Evolutionary conservation across 2,797 vertebrate genomes (phyloP).

Genomic region (Meriones psammophilus): DNA sequence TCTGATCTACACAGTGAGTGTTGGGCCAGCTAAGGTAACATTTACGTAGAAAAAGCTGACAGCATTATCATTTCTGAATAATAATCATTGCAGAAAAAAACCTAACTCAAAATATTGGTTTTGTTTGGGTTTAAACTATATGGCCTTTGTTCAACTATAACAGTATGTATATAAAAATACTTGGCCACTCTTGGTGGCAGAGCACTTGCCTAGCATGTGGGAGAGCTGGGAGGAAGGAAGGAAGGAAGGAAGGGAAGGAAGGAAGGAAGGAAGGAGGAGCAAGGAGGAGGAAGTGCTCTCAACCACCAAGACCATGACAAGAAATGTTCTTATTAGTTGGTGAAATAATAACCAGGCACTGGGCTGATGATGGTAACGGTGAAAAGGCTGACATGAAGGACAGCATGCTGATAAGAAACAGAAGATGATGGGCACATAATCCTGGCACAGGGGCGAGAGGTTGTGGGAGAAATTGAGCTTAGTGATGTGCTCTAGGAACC

Average conservation of each 20-base stretch:
- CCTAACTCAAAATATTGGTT: constrained; percentile 58
- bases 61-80: constrained; percentile 45
- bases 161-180: not conserved
- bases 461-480: not conserved
- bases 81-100: constrained; percentile 4
- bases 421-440: not conserved
- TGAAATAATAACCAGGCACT: not conserved
- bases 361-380: not conserved
- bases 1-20: not conserved
- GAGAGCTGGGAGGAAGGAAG: not conserved
- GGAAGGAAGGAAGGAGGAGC: not conserved
- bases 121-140: constrained; percentile 50
- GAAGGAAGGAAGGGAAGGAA: not conserved
- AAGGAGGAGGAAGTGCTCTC: not conserved
- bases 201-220: not conserved
- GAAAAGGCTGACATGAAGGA: not conserved
- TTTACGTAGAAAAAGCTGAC: not conserved
- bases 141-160: not conserved
- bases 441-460: not conserved
- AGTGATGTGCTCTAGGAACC: not conserved
- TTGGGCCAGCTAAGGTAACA: not conserved
- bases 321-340: not conserved
- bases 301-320: not conserved
- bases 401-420: not conserved
- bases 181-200: not conserved